A percentile compares a stretch with the other conserved stretches of the same genome.
These are phyloP conservation scores for Caenorhabditis parvicauda DNA, from an alignment of 2,888 invertebrate genomes.

Conservation along the genomic window DNA sequence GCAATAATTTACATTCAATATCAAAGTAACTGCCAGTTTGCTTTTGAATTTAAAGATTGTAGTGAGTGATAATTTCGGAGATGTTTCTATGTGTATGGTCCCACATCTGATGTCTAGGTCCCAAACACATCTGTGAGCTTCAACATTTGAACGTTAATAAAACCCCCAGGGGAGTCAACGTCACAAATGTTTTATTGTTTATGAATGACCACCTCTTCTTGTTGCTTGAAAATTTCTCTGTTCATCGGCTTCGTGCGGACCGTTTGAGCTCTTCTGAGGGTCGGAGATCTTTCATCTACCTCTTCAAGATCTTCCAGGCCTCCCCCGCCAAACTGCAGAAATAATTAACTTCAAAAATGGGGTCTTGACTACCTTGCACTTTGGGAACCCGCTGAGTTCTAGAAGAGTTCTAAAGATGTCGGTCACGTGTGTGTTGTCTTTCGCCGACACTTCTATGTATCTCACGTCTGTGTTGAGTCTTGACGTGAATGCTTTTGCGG, in stretches of 20 bases:
- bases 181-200: neutral
- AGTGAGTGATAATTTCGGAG: too few species aligned
- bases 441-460: slow-evolving; percentile 65
- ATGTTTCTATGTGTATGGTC: too few species aligned
- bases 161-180: too few species aligned
- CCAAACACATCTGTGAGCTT: too few species aligned
- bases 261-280: slow-evolving; percentile 34
- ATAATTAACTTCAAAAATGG: slow-evolving; percentile 1
- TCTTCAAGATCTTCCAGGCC: slow-evolving; percentile 38
- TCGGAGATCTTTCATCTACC: slow-evolving; percentile 22
- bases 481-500: slow-evolving; percentile 59
- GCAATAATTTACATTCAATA: too few species aligned
- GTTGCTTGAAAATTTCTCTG: slow-evolving; percentile 14
- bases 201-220: slow-evolving; percentile 1
- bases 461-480: slow-evolving; percentile 46
- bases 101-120: too few species aligned
- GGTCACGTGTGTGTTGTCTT: slow-evolving; percentile 73
- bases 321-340: slow-evolving; percentile 45
- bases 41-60: too few species aligned
- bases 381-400: slow-evolving; percentile 73
- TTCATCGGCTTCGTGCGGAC: slow-evolving; percentile 32
- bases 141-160: too few species aligned
- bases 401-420: slow-evolving; percentile 80
- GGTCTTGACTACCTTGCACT: slow-evolving; percentile 36
- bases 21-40: too few species aligned